These are phyloP conservation scores for Anabas testudineus DNA, from an alignment of 2,797 vertebrate genomes.

Conservation along the genomic window DNA sequence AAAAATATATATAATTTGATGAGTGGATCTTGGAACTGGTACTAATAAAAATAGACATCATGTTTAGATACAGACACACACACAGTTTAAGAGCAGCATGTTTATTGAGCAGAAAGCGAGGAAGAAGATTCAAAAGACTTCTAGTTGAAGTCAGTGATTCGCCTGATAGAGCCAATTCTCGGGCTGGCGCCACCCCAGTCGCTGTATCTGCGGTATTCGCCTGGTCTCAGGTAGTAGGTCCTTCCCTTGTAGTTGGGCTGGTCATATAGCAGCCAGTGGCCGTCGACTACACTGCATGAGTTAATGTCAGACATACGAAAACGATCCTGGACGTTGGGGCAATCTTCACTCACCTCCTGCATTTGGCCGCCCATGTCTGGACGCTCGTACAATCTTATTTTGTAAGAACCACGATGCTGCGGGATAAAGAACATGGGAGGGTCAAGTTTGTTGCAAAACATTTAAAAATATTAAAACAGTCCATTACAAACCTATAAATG, in stretches of 20 bases:
- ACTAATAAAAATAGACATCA: too few species aligned
- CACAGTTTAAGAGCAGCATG: slow-evolving; percentile 34
- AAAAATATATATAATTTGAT: too few species aligned
- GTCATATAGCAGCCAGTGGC: slow-evolving; percentile 77
- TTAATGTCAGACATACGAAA: slow-evolving; percentile 72
- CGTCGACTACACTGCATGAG: slow-evolving; percentile 73
- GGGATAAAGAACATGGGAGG: slow-evolving; percentile 1
- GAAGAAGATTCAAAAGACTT: slow-evolving; percentile 26
- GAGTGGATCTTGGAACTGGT: too few species aligned
- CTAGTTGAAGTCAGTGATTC: slow-evolving; percentile 74
- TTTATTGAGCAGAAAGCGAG: slow-evolving; percentile 68
- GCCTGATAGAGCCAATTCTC: slow-evolving; percentile 68
- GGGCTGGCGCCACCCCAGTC: slow-evolving; percentile 73
- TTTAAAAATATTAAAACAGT: background rate
- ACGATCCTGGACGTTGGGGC: slow-evolving; percentile 74
- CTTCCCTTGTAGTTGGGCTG: slow-evolving; percentile 76
- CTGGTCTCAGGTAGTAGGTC: slow-evolving; percentile 74
- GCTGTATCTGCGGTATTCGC: slow-evolving; percentile 71
- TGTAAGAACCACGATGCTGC: slow-evolving; percentile 75
- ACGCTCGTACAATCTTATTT: slow-evolving; percentile 70
- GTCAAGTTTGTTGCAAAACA: background rate
- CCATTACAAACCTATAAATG: background rate
- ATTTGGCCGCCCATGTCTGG: slow-evolving; percentile 72
- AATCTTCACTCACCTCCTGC: slow-evolving; percentile 73
- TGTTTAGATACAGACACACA: slow-evolving; percentile 10